Evolutionary conservation across 1,140 invertebrate species (phyloP).

Genomic region (Bombyx mori): DNA sequence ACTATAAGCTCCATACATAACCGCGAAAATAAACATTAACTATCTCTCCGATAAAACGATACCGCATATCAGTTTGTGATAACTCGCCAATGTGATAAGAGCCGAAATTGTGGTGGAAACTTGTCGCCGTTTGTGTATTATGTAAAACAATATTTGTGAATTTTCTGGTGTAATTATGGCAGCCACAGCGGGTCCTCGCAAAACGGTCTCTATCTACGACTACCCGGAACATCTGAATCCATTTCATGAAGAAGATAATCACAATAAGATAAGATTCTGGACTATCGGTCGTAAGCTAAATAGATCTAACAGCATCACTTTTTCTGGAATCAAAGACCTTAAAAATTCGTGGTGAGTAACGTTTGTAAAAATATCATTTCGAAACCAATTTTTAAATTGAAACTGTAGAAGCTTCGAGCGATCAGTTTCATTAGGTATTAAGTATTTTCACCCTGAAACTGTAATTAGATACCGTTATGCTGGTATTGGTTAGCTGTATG

Average conservation of each 20-base stretch:
- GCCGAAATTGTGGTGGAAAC: conserved; percentile 61
- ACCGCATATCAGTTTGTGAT: conserved; percentile 59
- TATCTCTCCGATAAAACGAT: conserved; percentile 60
- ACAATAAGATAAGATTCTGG: conserved; percentile 73
- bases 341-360: conserved; percentile 70
- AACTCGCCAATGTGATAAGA: conserved; percentile 59
- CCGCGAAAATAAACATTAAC: conserved; percentile 59
- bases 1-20: conserved; percentile 4
- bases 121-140: conserved; percentile 49
- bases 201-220: conserved; percentile 73
- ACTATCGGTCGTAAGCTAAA: conserved; percentile 55
- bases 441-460: conserved; percentile 9
- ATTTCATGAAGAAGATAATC: conserved; percentile 77
- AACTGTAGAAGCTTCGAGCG: neutral
- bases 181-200: conserved; percentile 45
- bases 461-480: conserved; percentile 14
- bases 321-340: conserved; percentile 71
- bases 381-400: neutral
- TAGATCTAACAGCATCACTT: conserved; percentile 72
- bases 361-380: neutral
- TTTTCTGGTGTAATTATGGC: conserved; percentile 39
- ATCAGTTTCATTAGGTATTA: conserved; percentile 6
- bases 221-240: conserved; percentile 82
- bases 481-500: conserved; percentile 8
- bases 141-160: conserved; percentile 50